Evolutionary conservation across 2,888 invertebrate genomes (phyloP).

Genomic region (Oasisia sp.): DNA sequence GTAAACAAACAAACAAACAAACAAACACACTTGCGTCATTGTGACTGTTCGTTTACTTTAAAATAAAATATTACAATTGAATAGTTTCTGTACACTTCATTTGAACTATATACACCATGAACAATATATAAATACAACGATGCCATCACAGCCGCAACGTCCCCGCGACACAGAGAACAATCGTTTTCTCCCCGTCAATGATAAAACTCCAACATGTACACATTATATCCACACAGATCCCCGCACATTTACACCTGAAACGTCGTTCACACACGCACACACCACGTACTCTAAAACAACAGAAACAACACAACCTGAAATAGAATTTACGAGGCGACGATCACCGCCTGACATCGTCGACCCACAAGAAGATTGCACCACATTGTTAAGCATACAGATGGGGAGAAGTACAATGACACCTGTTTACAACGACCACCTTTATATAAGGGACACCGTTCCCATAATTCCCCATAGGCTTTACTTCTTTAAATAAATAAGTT

Average conservation of each 20-base stretch:
- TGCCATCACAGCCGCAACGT: slow-evolving; percentile 8
- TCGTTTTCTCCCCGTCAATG: not conserved
- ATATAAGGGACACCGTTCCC: not conserved
- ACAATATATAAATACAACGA: slow-evolving; percentile 5
- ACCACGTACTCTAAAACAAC: not conserved
- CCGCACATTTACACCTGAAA: not conserved
- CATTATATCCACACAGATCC: not conserved
- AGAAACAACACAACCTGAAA: not conserved
- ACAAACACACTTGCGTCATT: not conserved
- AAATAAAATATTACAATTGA: slow-evolving; percentile 17
- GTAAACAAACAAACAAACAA: not conserved
- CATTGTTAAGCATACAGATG: not conserved
- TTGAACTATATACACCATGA: slow-evolving; percentile 9
- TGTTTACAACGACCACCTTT: not conserved
- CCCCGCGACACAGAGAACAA: not conserved
- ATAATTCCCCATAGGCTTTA: not conserved
- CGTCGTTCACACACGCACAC: not conserved
- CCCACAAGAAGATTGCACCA: slow-evolving; percentile 4
- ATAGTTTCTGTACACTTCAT: slow-evolving; percentile 10
- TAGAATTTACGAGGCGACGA: not conserved
- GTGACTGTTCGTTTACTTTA: slow-evolving; percentile 17
- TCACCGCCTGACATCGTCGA: not conserved
- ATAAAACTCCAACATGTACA: not conserved
- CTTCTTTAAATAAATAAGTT: not conserved
- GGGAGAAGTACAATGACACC: not conserved